Percentiles rank a stretch among this genome's conserved stretches.
Evolutionary conservation across 1,140 invertebrate genomes (phyloP).

Genomic region (Drosophila littoralis): DNA sequence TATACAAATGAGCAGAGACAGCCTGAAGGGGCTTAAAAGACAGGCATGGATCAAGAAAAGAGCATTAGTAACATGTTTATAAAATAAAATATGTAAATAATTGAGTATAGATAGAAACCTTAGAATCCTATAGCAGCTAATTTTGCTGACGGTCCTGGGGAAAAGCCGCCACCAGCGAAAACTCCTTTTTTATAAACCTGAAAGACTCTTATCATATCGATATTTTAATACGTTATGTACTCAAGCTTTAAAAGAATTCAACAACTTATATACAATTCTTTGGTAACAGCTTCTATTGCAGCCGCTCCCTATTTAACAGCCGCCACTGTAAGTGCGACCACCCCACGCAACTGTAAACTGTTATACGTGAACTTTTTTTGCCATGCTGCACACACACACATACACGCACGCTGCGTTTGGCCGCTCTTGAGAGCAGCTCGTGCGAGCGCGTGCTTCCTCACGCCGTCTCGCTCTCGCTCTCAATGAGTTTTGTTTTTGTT

Average conservation of each 20-base stretch:
- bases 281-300: not conserved
- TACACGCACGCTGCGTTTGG: slow-evolving; percentile 32
- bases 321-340: slow-evolving; percentile 41
- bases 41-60: not conserved
- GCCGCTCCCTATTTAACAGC: not conserved
- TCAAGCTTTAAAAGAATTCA: not conserved
- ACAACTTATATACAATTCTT: no score
- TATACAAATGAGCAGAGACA: slow-evolving; percentile 59
- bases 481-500: slow-evolving; percentile 60
- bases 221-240: no score
- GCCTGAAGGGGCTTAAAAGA: slow-evolving; percentile 9
- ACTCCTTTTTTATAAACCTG: no score
- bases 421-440: slow-evolving; percentile 35
- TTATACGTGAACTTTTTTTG: slow-evolving; percentile 61
- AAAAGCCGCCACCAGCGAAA: not conserved
- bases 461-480: slow-evolving; percentile 35
- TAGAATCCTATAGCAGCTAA: no score
- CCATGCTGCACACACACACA: slow-evolving; percentile 50
- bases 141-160: no score
- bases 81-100: not conserved
- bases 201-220: no score
- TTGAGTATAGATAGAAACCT: not conserved
- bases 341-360: slow-evolving; percentile 43
- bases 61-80: not conserved
- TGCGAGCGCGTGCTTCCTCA: slow-evolving; percentile 9